A percentile compares a stretch with the other conserved stretches of the same genome.
Conservation (phyloP, 2,113 vertebrate genomes). For the Globicephala melas region DNA sequence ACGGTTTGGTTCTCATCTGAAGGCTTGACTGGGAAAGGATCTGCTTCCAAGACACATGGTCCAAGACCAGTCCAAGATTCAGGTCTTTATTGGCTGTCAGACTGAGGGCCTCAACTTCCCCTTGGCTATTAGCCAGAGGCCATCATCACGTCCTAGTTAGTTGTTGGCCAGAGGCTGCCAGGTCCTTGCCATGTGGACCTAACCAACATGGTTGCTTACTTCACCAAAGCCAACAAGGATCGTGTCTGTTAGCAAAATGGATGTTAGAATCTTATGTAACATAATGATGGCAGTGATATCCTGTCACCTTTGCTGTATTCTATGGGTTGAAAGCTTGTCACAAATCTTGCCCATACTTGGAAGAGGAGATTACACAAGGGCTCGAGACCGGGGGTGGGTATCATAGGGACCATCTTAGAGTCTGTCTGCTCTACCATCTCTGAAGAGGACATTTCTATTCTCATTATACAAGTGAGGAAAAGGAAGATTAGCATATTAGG, state of each 20-base stretch:
- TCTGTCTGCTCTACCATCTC: neutral
- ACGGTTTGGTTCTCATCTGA: neutral
- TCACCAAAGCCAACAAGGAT: neutral
- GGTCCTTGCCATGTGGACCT: neutral
- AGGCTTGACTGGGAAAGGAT: neutral
- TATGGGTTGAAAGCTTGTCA: neutral
- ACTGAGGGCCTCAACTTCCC: too few species aligned
- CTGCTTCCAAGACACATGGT: neutral
- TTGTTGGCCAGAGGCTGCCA: neutral
- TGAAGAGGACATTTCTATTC: neutral
- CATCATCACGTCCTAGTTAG: neutral
- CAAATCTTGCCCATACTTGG: fast-evolving
- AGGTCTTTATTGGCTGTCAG: neutral
- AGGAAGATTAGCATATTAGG: neutral
- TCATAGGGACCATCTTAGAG: neutral
- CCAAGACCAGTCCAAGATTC: neutral
- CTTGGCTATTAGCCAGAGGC: neutral
- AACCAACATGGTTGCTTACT: neutral
- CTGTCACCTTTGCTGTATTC: neutral
- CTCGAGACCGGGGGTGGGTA: neutral
- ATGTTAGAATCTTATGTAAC: neutral
- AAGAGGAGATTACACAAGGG: neutral
- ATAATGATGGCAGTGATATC: neutral
- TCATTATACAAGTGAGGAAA: neutral
- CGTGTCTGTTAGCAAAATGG: neutral